These are phyloP conservation scores for Uloborus diversus DNA, from an alignment of 1,140 invertebrate genomes.

Conservation along the genomic window DNA sequence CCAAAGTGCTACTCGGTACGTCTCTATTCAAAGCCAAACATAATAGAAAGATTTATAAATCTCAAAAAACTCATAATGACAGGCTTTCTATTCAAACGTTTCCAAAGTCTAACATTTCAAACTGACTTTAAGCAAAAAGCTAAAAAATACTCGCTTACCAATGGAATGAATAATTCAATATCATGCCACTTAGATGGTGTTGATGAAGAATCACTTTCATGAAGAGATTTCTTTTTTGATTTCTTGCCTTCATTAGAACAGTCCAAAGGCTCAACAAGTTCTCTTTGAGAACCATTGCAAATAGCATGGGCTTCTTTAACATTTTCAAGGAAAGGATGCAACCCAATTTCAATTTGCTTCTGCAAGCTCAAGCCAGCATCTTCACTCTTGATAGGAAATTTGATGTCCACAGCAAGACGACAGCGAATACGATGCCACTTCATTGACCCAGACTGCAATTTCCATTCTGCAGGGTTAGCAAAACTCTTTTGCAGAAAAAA, in stretches of 20 bases:
- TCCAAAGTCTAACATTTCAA: too few species aligned
- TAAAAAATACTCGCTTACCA: constrained; percentile 69
- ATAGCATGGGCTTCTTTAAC: constrained; percentile 71
- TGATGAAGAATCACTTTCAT: background rate
- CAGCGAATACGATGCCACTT: constrained; percentile 77
- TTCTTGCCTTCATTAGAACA: constrained; percentile 70
- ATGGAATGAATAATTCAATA: constrained; percentile 72
- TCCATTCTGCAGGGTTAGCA: constrained; percentile 64
- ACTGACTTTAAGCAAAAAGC: too few species aligned
- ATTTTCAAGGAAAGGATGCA: constrained; percentile 58
- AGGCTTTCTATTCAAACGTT: too few species aligned
- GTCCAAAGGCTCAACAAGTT: constrained; percentile 70
- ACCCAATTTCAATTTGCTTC: constrained; percentile 73
- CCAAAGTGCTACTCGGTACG: too few species aligned
- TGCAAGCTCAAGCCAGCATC: constrained; percentile 71
- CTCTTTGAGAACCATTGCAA: constrained; percentile 70
- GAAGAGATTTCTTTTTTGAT: constrained; percentile 47
- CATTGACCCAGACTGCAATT: constrained; percentile 60
- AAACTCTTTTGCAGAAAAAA: constrained; percentile 57
- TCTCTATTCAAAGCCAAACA: too few species aligned
- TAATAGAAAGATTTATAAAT: too few species aligned
- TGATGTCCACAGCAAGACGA: constrained; percentile 74
- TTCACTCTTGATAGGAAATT: constrained; percentile 71
- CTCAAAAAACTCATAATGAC: too few species aligned
- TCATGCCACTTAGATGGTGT: constrained; percentile 60